A percentile compares a stretch with the other conserved stretches of the same genome.
Evolutionary conservation across 2,113 vertebrate species (phyloP).

Genomic region (Ginglymostoma cirratum): DNA sequence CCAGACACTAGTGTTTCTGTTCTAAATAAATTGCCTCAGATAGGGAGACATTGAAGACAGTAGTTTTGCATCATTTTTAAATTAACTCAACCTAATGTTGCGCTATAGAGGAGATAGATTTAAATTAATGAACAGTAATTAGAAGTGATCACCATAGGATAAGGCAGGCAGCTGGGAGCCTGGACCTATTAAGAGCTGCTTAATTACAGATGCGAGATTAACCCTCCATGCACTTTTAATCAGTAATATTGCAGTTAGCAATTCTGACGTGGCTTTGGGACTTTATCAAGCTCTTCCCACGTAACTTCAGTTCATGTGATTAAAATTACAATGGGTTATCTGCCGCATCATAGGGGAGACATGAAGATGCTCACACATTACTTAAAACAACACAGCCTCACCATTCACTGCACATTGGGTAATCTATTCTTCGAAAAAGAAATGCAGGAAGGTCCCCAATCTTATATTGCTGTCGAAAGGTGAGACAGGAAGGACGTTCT

Average conservation of each 20-base stretch:
- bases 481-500: background rate
- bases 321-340: background rate
- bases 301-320: background rate
- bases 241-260: background rate
- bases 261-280: background rate
- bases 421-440: background rate
- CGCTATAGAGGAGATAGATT: background rate
- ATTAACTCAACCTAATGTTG: background rate
- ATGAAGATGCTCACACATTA: background rate
- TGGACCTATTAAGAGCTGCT: background rate
- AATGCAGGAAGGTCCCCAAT: background rate
- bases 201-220: background rate
- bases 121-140: slow-evolving; percentile 25
- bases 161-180: background rate
- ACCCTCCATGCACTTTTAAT: slow-evolving; percentile 1
- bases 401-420: background rate
- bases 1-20: background rate
- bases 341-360: background rate
- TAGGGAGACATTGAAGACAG: background rate
- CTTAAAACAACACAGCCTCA: background rate
- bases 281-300: slow-evolving; percentile 2
- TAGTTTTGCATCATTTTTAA: background rate
- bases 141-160: background rate
- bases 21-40: background rate
- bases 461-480: background rate